Evolutionary conservation across 2,113 vertebrate species (phyloP).

Genomic region (Mirounga angustirostris): DNA sequence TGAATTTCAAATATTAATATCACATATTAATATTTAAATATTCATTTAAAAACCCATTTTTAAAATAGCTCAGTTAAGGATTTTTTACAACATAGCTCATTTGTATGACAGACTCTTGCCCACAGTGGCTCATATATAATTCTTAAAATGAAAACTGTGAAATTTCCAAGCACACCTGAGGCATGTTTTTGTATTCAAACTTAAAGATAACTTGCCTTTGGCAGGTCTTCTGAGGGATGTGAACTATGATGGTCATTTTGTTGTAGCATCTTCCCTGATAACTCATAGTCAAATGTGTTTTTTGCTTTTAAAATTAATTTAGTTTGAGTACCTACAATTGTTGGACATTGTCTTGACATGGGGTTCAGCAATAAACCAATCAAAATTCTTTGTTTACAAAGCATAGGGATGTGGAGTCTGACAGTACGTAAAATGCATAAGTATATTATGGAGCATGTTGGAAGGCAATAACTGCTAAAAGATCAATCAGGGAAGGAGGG

Average conservation of each 20-base stretch:
- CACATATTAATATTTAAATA: slow-evolving; percentile 79
- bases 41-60: slow-evolving; percentile 77
- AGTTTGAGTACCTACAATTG: background rate
- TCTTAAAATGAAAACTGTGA: slow-evolving; percentile 34
- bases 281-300: background rate
- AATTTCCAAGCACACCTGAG: background rate
- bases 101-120: slow-evolving; percentile 36
- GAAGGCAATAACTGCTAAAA: accelerated
- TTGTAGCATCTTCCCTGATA: background rate
- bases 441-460: accelerated
- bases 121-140: background rate
- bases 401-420: background rate
- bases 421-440: accelerated
- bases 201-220: background rate
- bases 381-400: background rate
- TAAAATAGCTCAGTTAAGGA: slow-evolving; percentile 53
- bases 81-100: slow-evolving; percentile 55
- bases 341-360: background rate
- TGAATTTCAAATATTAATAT: slow-evolving; percentile 75
- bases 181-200: background rate
- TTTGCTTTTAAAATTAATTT: slow-evolving; percentile 14
- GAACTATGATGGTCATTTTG: background rate
- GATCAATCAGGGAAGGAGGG: accelerated
- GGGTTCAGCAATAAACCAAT: background rate
- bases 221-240: background rate